Conservation (phyloP, 2,797 vertebrate genomes). For the Oreochromis grahami region DNA sequence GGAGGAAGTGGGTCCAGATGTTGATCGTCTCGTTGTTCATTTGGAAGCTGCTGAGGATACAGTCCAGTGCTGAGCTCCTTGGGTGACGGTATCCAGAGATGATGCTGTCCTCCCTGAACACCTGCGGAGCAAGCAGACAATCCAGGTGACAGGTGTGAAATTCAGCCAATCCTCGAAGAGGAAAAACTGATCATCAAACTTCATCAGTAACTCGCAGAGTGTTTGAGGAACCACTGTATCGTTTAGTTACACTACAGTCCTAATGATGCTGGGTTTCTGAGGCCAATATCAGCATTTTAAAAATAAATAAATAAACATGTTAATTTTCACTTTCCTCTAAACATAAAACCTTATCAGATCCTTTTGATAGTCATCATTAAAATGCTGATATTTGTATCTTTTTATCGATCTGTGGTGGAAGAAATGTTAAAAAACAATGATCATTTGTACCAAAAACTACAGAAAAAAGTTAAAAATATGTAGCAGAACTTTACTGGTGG, state of each 20-base stretch:
- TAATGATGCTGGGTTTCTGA: background rate
- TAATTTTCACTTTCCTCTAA: background rate
- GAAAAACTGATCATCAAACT: background rate
- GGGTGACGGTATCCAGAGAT: constrained; percentile 87
- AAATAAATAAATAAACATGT: background rate
- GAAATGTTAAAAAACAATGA: background rate
- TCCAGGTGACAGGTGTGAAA: background rate
- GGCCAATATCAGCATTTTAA: background rate
- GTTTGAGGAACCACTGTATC: background rate
- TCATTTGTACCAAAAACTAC: accelerated
- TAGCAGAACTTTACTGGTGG: background rate
- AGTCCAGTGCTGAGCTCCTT: constrained; percentile 85
- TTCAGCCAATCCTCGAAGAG: background rate
- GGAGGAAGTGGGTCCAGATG: constrained; percentile 93
- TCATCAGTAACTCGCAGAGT: background rate
- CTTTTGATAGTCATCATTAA: background rate
- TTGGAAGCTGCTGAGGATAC: constrained; percentile 89
- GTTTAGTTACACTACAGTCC: background rate
- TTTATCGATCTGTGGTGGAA: accelerated
- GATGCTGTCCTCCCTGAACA: constrained; percentile 88
- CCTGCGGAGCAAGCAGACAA: constrained; percentile 62
- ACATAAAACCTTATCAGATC: background rate
- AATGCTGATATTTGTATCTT: background rate
- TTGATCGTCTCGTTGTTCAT: constrained; percentile 89
- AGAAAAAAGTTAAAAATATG: background rate